phyloP scores from a whole-genome alignment of 2,797 vertebrate species.

The Pygocentrus nattereri region DNA sequence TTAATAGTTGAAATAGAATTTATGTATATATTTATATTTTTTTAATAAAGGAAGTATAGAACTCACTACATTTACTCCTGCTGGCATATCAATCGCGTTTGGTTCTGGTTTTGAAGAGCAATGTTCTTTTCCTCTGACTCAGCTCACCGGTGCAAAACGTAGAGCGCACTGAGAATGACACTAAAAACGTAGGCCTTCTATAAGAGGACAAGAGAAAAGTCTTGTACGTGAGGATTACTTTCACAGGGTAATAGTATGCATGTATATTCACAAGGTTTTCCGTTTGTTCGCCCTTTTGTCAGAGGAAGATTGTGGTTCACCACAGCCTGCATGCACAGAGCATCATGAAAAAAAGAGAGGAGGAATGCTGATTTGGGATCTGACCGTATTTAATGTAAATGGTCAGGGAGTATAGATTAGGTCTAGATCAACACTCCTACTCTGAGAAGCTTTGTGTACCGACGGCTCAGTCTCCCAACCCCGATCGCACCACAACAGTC shows the following conservation, averaged over 20 bases:
- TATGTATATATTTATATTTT: slow-evolving; percentile 91
- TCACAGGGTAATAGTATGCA: slow-evolving; percentile 86
- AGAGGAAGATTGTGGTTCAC: not conserved
- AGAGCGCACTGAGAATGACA: slow-evolving; percentile 80
- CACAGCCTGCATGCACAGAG: slow-evolving; percentile 1
- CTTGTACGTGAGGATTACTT: slow-evolving; percentile 83
- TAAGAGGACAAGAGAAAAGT: slow-evolving; percentile 79
- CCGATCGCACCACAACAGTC: not conserved
- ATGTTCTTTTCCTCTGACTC: slow-evolving; percentile 69
- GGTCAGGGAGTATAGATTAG: not conserved
- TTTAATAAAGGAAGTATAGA: slow-evolving; percentile 90
- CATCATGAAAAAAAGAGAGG: not conserved
- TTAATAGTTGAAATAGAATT: slow-evolving; percentile 90
- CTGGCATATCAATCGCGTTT: slow-evolving; percentile 87
- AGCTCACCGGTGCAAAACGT: slow-evolving; percentile 74
- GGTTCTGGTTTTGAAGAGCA: slow-evolving; percentile 75
- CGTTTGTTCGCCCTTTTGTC: slow-evolving; percentile 74
- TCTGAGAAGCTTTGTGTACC: not conserved
- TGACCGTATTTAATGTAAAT: not conserved
- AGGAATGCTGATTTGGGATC: not conserved
- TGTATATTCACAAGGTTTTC: slow-evolving; percentile 83
- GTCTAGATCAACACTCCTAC: not conserved
- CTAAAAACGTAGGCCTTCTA: slow-evolving; percentile 73
- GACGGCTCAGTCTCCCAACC: not conserved
- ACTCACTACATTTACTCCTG: slow-evolving; percentile 87